These are phyloP conservation scores for Microtus pennsylvanicus DNA, from an alignment of 2,113 vertebrate species.

Conservation along the genomic window DNA sequence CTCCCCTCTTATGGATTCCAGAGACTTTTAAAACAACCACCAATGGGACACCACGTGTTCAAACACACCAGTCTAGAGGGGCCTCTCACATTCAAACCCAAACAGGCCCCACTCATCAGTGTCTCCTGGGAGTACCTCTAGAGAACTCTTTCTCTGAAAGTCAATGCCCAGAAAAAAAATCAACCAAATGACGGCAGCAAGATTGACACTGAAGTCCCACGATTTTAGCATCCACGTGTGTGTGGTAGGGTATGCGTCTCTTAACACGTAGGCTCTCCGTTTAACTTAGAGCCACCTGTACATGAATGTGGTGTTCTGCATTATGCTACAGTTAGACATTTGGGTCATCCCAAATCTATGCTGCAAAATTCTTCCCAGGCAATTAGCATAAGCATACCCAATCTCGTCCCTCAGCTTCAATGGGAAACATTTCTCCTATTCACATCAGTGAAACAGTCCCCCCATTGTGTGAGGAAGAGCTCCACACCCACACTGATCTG, in stretches of 20 bases:
- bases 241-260: accelerated
- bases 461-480: constrained; percentile 6
- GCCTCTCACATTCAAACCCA: neutral
- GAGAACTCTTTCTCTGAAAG: neutral
- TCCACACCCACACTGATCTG: constrained; percentile 49
- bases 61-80: neutral
- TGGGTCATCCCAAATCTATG: neutral
- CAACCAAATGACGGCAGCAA: neutral
- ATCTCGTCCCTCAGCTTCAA: constrained; percentile 49
- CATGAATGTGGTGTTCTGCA: neutral
- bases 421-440: constrained; percentile 45
- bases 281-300: neutral
- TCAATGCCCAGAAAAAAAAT: neutral
- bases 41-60: neutral
- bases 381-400: constrained; percentile 54
- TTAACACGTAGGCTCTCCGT: neutral
- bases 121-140: neutral
- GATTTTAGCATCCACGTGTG: neutral
- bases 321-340: neutral
- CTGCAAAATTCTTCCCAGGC: neutral
- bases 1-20: neutral
- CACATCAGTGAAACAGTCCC: constrained; percentile 54
- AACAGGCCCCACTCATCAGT: neutral
- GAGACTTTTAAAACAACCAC: neutral
- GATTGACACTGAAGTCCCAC: neutral